phyloP scores from a whole-genome alignment of 2,797 vertebrate genomes.

The Macropus fuliginosus region DNA sequence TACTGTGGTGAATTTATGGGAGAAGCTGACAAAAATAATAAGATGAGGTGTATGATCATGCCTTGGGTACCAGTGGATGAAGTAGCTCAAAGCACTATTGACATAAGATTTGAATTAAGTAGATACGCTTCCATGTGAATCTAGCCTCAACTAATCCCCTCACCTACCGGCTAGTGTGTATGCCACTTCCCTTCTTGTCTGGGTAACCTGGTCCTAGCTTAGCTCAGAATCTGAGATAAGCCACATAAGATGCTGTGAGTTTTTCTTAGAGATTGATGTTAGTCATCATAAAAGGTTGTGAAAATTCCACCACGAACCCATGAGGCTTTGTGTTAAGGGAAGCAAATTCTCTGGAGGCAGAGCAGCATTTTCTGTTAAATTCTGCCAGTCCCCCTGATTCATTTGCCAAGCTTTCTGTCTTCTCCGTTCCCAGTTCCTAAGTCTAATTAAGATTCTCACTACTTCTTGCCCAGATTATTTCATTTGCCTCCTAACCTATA shows the following conservation, averaged over 20 bases:
- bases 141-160: background rate
- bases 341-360: background rate
- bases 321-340: background rate
- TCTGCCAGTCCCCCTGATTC: background rate
- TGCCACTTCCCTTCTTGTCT: background rate
- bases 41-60: background rate
- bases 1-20: background rate
- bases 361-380: background rate
- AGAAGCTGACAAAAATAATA: background rate
- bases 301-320: background rate
- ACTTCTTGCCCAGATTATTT: background rate
- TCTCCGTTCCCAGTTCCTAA: background rate
- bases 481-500: background rate
- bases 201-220: background rate
- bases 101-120: background rate
- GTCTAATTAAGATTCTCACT: background rate
- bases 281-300: background rate
- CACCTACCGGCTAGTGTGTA: background rate
- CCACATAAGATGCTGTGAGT: background rate
- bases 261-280: background rate
- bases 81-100: background rate
- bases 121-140: background rate
- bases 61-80: background rate
- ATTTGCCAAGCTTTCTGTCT: background rate
- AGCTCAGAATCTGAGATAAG: background rate